Evolutionary conservation across 2,113 vertebrate species (phyloP).

Genomic region (Verasper variegatus): DNA sequence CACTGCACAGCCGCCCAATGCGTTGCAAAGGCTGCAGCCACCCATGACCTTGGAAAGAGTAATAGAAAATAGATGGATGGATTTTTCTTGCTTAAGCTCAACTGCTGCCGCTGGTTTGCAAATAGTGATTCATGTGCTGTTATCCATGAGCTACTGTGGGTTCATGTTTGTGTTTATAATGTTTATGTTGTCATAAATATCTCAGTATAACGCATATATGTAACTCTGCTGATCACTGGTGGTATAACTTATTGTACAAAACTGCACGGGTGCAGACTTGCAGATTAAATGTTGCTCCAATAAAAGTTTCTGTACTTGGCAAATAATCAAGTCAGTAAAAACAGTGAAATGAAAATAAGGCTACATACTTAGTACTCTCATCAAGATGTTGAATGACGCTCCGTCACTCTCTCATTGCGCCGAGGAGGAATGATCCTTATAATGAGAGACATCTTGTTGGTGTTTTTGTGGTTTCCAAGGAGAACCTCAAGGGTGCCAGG

Average conservation of each 20-base stretch:
- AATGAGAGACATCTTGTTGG: slow-evolving; percentile 59
- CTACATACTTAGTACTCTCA: not conserved
- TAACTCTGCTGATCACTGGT: not conserved
- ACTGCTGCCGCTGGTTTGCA: not conserved
- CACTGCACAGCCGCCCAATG: not conserved
- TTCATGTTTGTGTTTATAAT: not conserved
- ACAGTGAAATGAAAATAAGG: not conserved
- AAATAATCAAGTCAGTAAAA: not conserved
- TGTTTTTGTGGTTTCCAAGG: slow-evolving; percentile 59
- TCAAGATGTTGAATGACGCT: slow-evolving; percentile 1
- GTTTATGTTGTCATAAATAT: not conserved
- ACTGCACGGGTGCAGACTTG: no score
- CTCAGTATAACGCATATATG: not conserved
- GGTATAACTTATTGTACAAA: not conserved
- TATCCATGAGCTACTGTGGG: not conserved
- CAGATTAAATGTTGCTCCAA: not conserved
- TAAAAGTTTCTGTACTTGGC: slow-evolving; percentile 7
- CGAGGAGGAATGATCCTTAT: slow-evolving; percentile 25
- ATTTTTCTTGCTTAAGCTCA: slow-evolving; percentile 1
- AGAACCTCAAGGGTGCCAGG: slow-evolving; percentile 56
- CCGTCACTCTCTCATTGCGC: slow-evolving; percentile 5
- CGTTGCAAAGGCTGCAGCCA: not conserved
- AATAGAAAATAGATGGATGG: not conserved
- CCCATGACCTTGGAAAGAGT: slow-evolving; percentile 3
- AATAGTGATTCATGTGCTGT: not conserved